Evolutionary conservation across 1,140 invertebrate species (phyloP).

Genomic region (Agrypnia vestita): DNA sequence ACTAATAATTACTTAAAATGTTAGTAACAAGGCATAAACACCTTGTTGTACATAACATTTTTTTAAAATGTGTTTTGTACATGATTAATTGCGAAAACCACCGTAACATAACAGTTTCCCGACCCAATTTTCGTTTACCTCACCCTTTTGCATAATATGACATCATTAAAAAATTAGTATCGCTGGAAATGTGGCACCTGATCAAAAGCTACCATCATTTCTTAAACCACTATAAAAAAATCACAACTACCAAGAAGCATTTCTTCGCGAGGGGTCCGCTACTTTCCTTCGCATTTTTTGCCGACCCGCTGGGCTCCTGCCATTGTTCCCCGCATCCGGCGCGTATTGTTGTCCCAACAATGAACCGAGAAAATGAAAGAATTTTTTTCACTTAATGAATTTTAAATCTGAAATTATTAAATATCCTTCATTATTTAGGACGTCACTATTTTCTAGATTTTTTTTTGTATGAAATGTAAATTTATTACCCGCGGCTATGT

Average conservation of each 20-base stretch:
- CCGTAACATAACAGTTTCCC: too few species aligned
- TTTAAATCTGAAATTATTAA: constrained; percentile 36
- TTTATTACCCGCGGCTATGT: too few species aligned
- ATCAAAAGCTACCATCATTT: constrained; percentile 3
- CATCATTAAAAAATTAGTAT: neutral
- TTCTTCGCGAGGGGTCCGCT: neutral
- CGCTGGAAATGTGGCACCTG: constrained; percentile 13
- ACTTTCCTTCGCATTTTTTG: neutral
- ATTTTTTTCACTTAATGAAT: constrained; percentile 40
- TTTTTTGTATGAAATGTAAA: too few species aligned
- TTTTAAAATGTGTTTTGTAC: too few species aligned
- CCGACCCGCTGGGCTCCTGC: neutral
- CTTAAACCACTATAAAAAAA: too few species aligned
- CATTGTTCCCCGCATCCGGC: constrained; percentile 1
- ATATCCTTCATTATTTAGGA: neutral
- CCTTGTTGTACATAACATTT: too few species aligned
- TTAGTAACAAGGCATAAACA: too few species aligned
- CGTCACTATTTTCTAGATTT: too few species aligned
- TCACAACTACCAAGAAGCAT: neutral
- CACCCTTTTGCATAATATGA: too few species aligned
- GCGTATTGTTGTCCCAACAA: constrained; percentile 30
- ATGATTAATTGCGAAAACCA: too few species aligned
- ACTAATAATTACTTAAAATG: too few species aligned
- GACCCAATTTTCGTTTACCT: too few species aligned
- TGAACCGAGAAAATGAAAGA: neutral